Evolutionary conservation across 2,888 invertebrate genomes (phyloP), one percentile per base, ranked within the genome.

Genomic region (Archips xylosteana): DNA sequence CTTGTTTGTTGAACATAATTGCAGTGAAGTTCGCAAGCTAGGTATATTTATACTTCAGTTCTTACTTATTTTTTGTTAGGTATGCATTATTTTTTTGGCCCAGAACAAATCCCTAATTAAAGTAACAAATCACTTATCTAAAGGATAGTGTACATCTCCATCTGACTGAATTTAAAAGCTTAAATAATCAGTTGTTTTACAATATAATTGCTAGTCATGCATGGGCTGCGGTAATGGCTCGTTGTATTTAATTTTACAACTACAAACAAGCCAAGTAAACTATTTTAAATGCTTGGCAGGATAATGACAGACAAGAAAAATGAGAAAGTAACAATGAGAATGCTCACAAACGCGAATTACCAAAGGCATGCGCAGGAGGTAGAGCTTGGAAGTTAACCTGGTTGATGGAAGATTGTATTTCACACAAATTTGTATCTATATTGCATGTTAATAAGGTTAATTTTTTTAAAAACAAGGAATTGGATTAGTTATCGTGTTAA

Each of bases 321-420:
- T 75, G 75, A 71, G 79, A 79, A 81, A 75, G 75, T 76, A 66
- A 77, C 76, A 81, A 80, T 83, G 81, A 78, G 82, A 85, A 85
- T 80, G 82, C 81, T 83, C 80, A 81, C 76, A 78, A 82, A 77
- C 78, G 86, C 86, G 82, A 88, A 89, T 89, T 87, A 87, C 76
- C 79, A 82, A 82, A 82, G 79, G 78, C 82, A 85, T 85, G 83
- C 84, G 81, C 83, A 82, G 81, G 85, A 23, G 86, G 82, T 84
- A 83, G 81, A 57, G 32, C 57, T 32, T 32, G 3, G 8, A 57
- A 57, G 32, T 32, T 15, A 57, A 57, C 57, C 12, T 32, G 57
- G 23, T 8, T 15, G 54, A 54, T 54, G 54, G 15, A 9, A 23
- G 23, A 9, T 23, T 32, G 10, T 12, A 57, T 57, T 57, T 15